These are phyloP conservation scores for Eumeta japonica DNA, from an alignment of 1,140 invertebrate species.

Conservation along the genomic window DNA sequence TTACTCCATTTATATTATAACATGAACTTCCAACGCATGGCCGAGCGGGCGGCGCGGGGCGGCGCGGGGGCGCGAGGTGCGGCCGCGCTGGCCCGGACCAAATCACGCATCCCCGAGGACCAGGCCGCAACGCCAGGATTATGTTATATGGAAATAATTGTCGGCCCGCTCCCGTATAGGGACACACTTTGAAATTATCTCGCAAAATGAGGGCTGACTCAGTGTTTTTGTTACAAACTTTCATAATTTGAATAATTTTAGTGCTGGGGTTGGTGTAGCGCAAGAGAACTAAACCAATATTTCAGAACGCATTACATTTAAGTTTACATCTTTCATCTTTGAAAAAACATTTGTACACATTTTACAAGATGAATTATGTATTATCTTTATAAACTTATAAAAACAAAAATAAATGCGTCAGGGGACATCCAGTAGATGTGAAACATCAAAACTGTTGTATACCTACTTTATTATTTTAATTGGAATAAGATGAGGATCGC, in stretches of 20 bases:
- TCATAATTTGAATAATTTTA: constrained; percentile 31
- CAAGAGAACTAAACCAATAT: constrained; percentile 8
- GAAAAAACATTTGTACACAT: too few species aligned
- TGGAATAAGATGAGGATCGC: too few species aligned
- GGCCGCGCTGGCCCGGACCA: constrained; percentile 20
- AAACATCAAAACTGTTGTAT: too few species aligned
- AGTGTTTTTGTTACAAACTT: constrained; percentile 28
- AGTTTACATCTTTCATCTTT: too few species aligned
- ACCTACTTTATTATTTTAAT: too few species aligned
- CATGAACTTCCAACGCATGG: constrained; percentile 23
- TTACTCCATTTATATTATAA: constrained; percentile 34
- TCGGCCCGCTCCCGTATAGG: constrained; percentile 26
- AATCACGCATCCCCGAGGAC: constrained; percentile 34
- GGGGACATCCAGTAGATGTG: too few species aligned
- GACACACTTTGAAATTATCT: constrained; percentile 26
- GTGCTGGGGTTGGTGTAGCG: constrained; percentile 13
- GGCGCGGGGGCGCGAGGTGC: too few species aligned
- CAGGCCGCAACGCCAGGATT: constrained; percentile 33
- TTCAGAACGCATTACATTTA: too few species aligned
- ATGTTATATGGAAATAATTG: constrained; percentile 48
- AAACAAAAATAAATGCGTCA: too few species aligned
- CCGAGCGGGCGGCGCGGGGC: constrained; percentile 11
- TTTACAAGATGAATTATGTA: too few species aligned
- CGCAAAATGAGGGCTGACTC: constrained; percentile 24
- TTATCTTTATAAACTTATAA: too few species aligned